Evolutionary conservation across 2,113 vertebrate genomes (phyloP).

Genomic region (Epinephelus cyanopodus): DNA sequence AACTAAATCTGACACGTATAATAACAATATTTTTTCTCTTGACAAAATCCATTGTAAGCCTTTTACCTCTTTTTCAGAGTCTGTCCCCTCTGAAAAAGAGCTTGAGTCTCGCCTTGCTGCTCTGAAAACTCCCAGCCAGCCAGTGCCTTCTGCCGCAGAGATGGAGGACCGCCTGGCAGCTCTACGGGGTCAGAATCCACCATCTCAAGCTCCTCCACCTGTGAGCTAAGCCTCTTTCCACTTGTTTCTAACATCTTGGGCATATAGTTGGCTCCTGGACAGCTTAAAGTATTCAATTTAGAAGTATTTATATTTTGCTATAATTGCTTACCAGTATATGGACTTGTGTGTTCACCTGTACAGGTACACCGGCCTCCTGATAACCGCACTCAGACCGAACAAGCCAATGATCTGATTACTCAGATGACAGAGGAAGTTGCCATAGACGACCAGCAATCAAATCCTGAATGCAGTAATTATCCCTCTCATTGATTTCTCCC

Average conservation of each 20-base stretch:
- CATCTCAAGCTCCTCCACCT: slow-evolving; percentile 82
- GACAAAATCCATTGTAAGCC: background rate
- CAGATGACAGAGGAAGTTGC: slow-evolving; percentile 91
- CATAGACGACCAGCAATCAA: slow-evolving; percentile 86
- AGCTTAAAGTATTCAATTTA: background rate
- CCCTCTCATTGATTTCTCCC: background rate
- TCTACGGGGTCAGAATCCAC: slow-evolving; percentile 85
- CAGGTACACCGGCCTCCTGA: slow-evolving; percentile 89
- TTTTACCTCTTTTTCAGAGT: slow-evolving; percentile 81
- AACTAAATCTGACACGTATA: background rate
- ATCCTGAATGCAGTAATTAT: slow-evolving; percentile 73
- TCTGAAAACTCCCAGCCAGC: slow-evolving; percentile 83
- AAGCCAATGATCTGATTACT: slow-evolving; percentile 89
- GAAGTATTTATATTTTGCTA: background rate
- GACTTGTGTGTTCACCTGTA: slow-evolving; percentile 42
- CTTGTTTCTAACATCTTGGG: background rate
- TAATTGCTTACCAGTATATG: slow-evolving; percentile 2
- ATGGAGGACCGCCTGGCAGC: slow-evolving; percentile 92
- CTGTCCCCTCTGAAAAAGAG: slow-evolving; percentile 89
- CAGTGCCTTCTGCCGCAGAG: slow-evolving; percentile 87
- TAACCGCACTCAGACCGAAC: slow-evolving; percentile 88
- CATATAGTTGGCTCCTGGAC: background rate
- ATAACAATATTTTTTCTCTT: background rate
- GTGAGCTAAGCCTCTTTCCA: slow-evolving; percentile 83
- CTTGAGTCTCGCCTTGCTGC: slow-evolving; percentile 93